Conservation (phyloP, 1,140 invertebrate species). For the Ctenoplectra terminalis region DNA sequence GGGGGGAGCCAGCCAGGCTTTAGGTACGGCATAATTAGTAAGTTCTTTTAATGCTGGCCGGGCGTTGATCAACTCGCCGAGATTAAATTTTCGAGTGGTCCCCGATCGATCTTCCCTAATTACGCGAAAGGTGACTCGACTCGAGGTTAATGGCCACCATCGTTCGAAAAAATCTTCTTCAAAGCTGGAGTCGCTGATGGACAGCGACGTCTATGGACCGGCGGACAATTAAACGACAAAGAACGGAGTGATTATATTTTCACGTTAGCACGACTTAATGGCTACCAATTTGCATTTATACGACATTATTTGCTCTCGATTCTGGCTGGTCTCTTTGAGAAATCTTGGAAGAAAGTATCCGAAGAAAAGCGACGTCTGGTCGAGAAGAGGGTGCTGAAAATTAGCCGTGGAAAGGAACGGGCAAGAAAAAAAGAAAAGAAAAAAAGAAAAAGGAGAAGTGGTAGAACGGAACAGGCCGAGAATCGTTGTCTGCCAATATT, state of each 20-base stretch:
- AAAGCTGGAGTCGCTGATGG: not conserved
- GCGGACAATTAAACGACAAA: not conserved
- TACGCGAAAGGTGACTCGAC: slow-evolving; percentile 6
- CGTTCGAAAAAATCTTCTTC: not conserved
- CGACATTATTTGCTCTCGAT: slow-evolving; percentile 29
- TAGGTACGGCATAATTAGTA: slow-evolving; percentile 44
- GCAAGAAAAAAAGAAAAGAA: too few relatives aligned
- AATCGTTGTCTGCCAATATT: slow-evolving; percentile 48
- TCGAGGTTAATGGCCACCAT: slow-evolving; percentile 1
- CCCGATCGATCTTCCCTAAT: slow-evolving; percentile 36
- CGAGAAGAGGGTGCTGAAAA: not conserved
- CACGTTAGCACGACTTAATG: not conserved
- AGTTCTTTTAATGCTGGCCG: slow-evolving; percentile 34
- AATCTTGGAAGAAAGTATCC: not conserved
- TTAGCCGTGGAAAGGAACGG: not conserved
- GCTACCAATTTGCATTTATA: slow-evolving; percentile 36
- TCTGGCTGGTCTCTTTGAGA: not conserved
- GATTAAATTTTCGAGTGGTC: slow-evolving; percentile 37
- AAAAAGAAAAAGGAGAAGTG: too few relatives aligned
- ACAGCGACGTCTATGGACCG: not conserved
- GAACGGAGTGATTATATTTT: slow-evolving; percentile 6
- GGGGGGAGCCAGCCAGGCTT: slow-evolving; percentile 6
- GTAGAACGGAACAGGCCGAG: not conserved
- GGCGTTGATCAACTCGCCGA: slow-evolving; percentile 33
- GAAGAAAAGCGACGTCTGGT: not conserved